Percentiles rank a stretch among this genome's conserved stretches.
phyloP scores from a whole-genome alignment of 2,113 vertebrate species.

The Mustela lutreola region DNA sequence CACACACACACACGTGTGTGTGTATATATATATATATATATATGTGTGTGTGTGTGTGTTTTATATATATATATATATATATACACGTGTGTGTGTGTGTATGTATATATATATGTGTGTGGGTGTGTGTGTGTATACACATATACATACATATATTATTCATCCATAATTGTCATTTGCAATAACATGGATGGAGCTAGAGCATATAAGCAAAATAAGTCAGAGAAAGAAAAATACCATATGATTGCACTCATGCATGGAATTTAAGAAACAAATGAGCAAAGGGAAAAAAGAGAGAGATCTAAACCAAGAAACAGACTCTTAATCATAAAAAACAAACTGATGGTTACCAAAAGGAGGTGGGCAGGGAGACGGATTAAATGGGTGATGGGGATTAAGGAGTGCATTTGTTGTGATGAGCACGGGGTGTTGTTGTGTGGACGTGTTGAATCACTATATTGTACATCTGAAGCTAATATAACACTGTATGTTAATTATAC shows the following conservation, averaged over 20 bases:
- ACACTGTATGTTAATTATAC: not conserved
- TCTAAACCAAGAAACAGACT: not conserved
- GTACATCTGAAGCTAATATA: not conserved
- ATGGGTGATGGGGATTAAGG: not conserved
- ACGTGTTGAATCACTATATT: not conserved
- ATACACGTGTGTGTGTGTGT: too few relatives aligned
- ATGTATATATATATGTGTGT: fast-evolving
- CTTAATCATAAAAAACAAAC: not conserved
- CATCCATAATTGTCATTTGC: too few relatives aligned
- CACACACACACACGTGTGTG: too few relatives aligned
- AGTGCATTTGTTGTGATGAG: not conserved
- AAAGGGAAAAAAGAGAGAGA: not conserved
- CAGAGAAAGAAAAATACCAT: not conserved
- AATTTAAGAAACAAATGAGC: not conserved
- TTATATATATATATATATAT: too few relatives aligned
- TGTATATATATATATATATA: fast-evolving
- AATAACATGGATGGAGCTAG: too few relatives aligned
- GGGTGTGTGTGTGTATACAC: too few relatives aligned
- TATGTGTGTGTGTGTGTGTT: fast-evolving
- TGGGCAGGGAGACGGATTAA: not conserved
- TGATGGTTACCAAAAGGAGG: not conserved
- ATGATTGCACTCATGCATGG: not conserved
- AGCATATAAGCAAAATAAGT: not conserved
- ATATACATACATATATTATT: too few relatives aligned
- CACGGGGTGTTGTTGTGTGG: not conserved